Percentiles rank a stretch among this genome's conserved stretches.
Conservation (phyloP, 2,797 vertebrate genomes). For the Muscicapa striata region DNA sequence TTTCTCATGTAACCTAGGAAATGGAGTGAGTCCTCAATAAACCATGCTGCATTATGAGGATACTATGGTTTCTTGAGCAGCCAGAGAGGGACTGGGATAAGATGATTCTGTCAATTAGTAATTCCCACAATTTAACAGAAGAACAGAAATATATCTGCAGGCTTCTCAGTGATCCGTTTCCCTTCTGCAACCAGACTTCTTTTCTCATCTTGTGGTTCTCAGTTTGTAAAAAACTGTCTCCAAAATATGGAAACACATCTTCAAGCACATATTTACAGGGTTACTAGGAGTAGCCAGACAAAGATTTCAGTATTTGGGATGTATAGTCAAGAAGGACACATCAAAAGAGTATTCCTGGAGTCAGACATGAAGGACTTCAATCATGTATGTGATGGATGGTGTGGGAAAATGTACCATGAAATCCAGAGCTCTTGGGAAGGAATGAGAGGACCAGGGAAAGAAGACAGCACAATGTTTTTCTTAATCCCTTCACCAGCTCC, state of each 20-base stretch:
- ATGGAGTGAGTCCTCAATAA: neutral
- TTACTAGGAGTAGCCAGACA: neutral
- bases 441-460: neutral
- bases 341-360: neutral
- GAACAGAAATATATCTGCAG: neutral
- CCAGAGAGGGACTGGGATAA: neutral
- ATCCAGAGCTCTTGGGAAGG: neutral
- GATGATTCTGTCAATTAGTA: neutral
- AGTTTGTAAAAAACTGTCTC: neutral
- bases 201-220: neutral
- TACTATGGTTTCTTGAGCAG: neutral
- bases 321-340: neutral
- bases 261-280: neutral
- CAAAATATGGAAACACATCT: neutral
- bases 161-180: neutral
- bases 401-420: neutral
- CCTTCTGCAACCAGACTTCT: neutral
- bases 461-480: neutral
- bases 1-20: neutral
- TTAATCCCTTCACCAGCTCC: neutral
- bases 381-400: neutral
- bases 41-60: neutral
- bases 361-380: neutral
- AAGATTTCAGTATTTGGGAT: neutral
- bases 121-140: neutral